Conservation (phyloP, 2,113 vertebrate genomes). For the Anoura caudifer region DNA sequence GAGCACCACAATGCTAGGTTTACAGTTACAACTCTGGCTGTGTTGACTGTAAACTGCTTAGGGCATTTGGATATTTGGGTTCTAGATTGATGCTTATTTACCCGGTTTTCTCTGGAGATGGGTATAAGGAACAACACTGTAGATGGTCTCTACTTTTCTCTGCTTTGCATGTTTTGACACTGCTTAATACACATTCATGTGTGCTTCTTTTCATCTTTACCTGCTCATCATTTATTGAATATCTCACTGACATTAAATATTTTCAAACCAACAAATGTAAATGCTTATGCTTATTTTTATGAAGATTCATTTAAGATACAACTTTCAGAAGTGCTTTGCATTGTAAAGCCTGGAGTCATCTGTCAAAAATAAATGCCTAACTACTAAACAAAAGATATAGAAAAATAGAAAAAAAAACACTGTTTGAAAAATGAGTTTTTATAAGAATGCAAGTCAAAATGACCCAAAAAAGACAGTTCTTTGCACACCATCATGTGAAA, state of each 20-base stretch:
- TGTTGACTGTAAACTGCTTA: not conserved
- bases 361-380: conserved; percentile 63
- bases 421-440: conserved; percentile 35
- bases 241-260: conserved; percentile 37
- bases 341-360: conserved; percentile 49
- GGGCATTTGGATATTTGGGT: not conserved
- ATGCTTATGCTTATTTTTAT: conserved; percentile 41
- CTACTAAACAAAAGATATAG: conserved; percentile 39
- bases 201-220: conserved; percentile 1
- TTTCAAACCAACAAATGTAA: conserved; percentile 25
- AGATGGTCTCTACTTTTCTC: not conserved
- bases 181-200: not conserved
- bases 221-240: conserved; percentile 39
- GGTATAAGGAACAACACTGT: not conserved
- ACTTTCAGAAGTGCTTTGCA: conserved; percentile 34
- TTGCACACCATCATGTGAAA: not conserved
- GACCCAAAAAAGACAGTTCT: conserved; percentile 33
- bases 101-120: not conserved
- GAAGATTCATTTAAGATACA: conserved; percentile 46
- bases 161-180: not conserved
- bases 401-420: conserved; percentile 21
- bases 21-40: not conserved
- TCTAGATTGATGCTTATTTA: not conserved
- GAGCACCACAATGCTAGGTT: not conserved
- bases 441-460: conserved; percentile 28